Evolutionary conservation across 2,797 vertebrate genomes (phyloP).

Genomic region (Cetoscarus ocellatus): DNA sequence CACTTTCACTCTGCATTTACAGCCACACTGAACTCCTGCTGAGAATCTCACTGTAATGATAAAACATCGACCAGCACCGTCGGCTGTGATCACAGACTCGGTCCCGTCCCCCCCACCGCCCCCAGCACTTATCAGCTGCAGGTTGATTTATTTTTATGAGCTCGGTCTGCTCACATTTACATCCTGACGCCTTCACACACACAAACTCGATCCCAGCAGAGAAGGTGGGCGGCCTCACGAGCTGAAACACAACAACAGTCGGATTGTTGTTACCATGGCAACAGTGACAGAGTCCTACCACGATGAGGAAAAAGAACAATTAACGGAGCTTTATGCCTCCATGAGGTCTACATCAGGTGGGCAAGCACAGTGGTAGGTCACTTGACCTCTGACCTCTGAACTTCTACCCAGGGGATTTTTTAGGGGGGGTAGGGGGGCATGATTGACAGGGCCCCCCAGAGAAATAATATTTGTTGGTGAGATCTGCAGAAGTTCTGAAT

Average conservation of each 20-base stretch:
- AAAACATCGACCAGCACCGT: neutral
- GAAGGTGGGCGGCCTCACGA: conserved; percentile 25
- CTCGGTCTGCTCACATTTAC: conserved; percentile 3
- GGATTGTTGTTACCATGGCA: conserved; percentile 8
- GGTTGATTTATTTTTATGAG: conserved; percentile 2
- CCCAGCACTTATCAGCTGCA: neutral
- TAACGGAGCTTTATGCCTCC: neutral
- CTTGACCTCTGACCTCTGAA: too few species aligned
- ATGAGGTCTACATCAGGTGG: too few species aligned
- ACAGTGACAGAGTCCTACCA: conserved; percentile 3
- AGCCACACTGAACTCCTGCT: neutral
- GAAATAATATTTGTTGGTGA: too few species aligned
- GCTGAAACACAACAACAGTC: conserved; percentile 18
- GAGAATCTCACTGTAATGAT: neutral
- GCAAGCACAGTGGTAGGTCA: too few species aligned
- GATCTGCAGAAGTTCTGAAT: too few species aligned
- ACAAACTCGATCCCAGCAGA: neutral
- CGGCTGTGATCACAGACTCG: neutral
- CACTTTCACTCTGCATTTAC: neutral
- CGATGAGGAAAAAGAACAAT: neutral
- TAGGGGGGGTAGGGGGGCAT: too few species aligned
- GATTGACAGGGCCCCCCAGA: too few species aligned
- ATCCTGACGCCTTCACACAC: neutral
- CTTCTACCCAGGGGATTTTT: too few species aligned
- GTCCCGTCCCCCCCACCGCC: neutral